Evolutionary conservation across 2,113 vertebrate species (phyloP).

Genomic region (Syrrhaptes paradoxus): DNA sequence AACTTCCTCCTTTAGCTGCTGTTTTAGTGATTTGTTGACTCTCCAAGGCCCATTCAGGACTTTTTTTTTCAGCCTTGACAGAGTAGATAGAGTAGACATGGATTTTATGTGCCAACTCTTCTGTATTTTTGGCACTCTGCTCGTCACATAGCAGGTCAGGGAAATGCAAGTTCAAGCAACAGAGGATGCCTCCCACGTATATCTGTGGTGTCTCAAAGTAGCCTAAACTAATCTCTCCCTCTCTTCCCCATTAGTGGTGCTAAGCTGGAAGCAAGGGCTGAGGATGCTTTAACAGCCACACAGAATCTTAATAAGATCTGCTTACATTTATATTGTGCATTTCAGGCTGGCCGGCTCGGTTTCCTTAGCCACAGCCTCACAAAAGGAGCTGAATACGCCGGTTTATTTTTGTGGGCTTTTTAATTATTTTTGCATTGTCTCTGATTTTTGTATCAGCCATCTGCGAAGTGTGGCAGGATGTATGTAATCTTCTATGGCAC

Average conservation of each 20-base stretch:
- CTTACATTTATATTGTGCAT: slow-evolving; percentile 35
- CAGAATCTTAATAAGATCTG: slow-evolving; percentile 65
- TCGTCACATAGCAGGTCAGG: slow-evolving; percentile 30
- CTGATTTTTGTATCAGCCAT: slow-evolving; percentile 50
- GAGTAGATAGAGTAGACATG: slow-evolving; percentile 32
- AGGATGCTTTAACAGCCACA: slow-evolving; percentile 21
- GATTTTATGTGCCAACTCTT: slow-evolving; percentile 54
- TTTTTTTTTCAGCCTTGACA: slow-evolving; percentile 37
- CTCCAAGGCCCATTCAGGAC: slow-evolving; percentile 48
- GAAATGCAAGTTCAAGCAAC: slow-evolving; percentile 33
- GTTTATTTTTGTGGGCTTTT: slow-evolving; percentile 28
- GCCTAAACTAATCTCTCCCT: slow-evolving; percentile 46
- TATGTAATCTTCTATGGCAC: slow-evolving; percentile 38
- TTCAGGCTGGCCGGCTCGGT: slow-evolving; percentile 16
- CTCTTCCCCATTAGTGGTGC: neutral
- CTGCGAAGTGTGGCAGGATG: slow-evolving; percentile 26
- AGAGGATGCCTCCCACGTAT: neutral
- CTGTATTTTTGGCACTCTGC: slow-evolving; percentile 55
- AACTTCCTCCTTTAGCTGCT: slow-evolving; percentile 61
- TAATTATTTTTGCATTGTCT: slow-evolving; percentile 58
- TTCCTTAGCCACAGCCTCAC: slow-evolving; percentile 32
- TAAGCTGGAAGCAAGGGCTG: neutral
- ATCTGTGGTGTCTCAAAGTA: slow-evolving; percentile 14
- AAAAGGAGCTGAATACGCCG: slow-evolving; percentile 16
- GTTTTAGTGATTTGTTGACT: slow-evolving; percentile 68